Evolutionary conservation across 2,113 vertebrate species (phyloP).

Genomic region (Elgaria multicarinata): DNA sequence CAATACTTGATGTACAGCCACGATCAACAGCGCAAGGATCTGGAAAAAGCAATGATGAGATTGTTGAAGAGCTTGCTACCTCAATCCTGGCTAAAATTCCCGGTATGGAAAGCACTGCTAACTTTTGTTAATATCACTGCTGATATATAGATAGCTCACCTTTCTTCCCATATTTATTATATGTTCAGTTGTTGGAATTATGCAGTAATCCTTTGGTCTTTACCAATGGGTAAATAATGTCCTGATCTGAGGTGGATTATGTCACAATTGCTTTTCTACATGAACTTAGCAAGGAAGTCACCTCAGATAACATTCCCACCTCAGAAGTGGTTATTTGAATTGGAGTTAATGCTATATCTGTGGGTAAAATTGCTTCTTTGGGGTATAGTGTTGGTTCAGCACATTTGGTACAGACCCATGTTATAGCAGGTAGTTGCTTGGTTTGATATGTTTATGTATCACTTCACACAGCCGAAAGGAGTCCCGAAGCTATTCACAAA

Average conservation of each 20-base stretch:
- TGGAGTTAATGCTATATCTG: not conserved
- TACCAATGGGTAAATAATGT: no score
- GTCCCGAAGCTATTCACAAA: no score
- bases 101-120: conserved; percentile 59
- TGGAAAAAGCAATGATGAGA: conserved; percentile 84
- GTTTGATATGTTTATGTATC: no score
- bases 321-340: not conserved
- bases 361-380: not conserved
- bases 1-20: conserved; percentile 82
- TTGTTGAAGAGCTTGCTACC: conserved; percentile 78
- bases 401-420: not conserved
- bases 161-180: not conserved
- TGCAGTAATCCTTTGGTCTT: not conserved
- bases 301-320: not conserved
- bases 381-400: not conserved
- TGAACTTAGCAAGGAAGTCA: not conserved
- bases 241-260: not conserved
- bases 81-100: conserved; percentile 76
- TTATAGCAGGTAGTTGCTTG: not conserved
- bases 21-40: conserved; percentile 70
- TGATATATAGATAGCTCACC: no score
- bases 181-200: not conserved
- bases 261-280: not conserved
- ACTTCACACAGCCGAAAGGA: no score
- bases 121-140: not conserved